phyloP scores from a whole-genome alignment of 2,797 vertebrate species.

The Eremophila alpestris region DNA sequence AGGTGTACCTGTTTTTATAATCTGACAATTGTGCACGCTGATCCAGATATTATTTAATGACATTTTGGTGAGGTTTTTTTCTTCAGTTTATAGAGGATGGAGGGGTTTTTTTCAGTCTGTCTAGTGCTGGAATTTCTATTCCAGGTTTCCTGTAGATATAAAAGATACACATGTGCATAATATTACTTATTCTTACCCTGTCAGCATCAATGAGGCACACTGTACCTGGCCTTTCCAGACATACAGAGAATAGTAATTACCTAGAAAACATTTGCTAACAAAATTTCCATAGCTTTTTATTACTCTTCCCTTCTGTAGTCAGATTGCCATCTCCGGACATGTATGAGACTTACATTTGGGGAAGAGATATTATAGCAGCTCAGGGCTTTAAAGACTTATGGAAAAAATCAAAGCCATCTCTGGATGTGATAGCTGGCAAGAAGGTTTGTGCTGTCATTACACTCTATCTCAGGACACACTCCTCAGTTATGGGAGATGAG shows the following conservation, averaged over 20 bases:
- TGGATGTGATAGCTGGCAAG: neutral
- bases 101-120: neutral
- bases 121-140: neutral
- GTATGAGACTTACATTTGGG: neutral
- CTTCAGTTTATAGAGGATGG: neutral
- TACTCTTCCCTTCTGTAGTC: neutral
- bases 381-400: neutral
- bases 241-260: neutral
- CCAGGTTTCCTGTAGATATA: neutral
- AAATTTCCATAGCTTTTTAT: neutral
- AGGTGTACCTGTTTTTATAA: constrained; percentile 5
- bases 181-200: constrained; percentile 7
- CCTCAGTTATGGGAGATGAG: neutral
- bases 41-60: neutral
- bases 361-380: neutral
- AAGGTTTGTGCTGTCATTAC: neutral
- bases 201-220: neutral
- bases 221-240: neutral
- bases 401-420: neutral
- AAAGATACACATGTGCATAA: neutral
- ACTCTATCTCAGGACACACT: neutral
- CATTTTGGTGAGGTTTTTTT: neutral
- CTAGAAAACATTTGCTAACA: neutral
- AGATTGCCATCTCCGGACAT: neutral
- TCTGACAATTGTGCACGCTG: constrained; percentile 4